Conservation (phyloP, 64 coral and sea anemone genomes). For the Cladopsammia gracilis region DNA sequence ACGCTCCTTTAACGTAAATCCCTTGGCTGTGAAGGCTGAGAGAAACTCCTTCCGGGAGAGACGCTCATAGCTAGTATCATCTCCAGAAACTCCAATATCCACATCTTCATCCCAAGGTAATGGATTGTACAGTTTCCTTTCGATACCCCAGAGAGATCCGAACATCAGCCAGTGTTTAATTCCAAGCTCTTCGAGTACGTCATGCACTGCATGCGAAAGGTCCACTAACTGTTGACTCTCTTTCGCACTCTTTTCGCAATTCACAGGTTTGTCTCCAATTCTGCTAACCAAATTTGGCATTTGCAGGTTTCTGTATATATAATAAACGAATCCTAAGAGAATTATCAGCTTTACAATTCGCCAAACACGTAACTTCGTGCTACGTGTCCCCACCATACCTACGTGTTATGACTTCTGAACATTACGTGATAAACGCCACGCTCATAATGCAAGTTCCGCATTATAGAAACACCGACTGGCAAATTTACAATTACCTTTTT, state of each 20-base stretch:
- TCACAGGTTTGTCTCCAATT: background rate
- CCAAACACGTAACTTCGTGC: background rate
- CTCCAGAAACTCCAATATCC: background rate
- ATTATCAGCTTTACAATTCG: background rate
- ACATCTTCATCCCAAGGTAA: conserved; percentile 28
- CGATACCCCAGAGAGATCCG: background rate
- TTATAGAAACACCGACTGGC: too few species aligned
- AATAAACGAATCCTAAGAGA: background rate
- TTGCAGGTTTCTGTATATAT: conserved; percentile 1
- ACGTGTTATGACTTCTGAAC: too few species aligned
- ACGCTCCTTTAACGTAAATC: background rate
- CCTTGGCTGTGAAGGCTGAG: background rate
- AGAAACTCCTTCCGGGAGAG: background rate
- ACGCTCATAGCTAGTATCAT: background rate
- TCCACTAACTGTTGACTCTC: background rate
- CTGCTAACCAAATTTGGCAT: background rate
- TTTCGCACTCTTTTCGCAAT: background rate
- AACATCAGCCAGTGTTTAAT: conserved; percentile 35
- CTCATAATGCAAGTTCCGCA: too few species aligned
- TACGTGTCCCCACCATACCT: too few species aligned
- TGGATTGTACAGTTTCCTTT: background rate
- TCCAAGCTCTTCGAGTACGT: background rate
- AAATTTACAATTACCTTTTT: too few species aligned
- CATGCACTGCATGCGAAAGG: background rate
- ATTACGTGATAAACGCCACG: too few species aligned